Base-by-base conservation (phyloP, 2,113 vertebrate genomes). In the Psilopogon haemacephalus region DNA sequence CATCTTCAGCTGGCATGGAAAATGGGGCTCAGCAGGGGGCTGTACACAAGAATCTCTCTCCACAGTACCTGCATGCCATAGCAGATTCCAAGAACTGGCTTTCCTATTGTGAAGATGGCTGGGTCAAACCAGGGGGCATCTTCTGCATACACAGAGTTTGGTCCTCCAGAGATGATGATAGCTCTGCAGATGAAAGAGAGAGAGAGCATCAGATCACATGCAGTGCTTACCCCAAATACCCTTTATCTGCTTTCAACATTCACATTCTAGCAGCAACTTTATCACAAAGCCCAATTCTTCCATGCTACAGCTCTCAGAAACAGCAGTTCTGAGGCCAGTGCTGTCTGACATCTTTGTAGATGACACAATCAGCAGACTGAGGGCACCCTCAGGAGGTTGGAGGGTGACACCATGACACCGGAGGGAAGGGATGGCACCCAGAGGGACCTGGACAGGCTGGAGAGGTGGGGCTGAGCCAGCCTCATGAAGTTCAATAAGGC, bases 41-140 rank as follows among this genome's bases (percentile, higher is more conserved):
- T 63, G 33, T 3, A 87, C 15, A n/a, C 50, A 75, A 26, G 67
- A 42, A 67, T 28, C 38, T 62, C 67, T 59, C 75, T 6, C 59
- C 23, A 6, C 59, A 90, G 79, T 76, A 99, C 99, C 99, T 99
- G 99, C 99, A 99, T 99, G 90, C 99, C 99, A 93, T 99, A 99
- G 97, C 99, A 99, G 95, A 99, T 99, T 63, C 99, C 99, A 77
- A 99, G 98, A 37, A 99, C 98, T 5, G 99, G 99, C 63, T 99
- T 99, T 87, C 99, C 99, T 90, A 99, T 98, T 17, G 99, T 99
- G 97, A 99, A 99, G 95, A 99, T 99, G 16, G 99, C 99, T 6
- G 99, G 99, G 93, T 99, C 99, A 28, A 99, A 99, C 99, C 98
- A 98, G 0, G 99, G 99, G 1, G 99, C 99, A 97, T 99, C 99